Evolutionary conservation across 1,140 invertebrate species (phyloP).

Genomic region (Amyelois transitella): DNA sequence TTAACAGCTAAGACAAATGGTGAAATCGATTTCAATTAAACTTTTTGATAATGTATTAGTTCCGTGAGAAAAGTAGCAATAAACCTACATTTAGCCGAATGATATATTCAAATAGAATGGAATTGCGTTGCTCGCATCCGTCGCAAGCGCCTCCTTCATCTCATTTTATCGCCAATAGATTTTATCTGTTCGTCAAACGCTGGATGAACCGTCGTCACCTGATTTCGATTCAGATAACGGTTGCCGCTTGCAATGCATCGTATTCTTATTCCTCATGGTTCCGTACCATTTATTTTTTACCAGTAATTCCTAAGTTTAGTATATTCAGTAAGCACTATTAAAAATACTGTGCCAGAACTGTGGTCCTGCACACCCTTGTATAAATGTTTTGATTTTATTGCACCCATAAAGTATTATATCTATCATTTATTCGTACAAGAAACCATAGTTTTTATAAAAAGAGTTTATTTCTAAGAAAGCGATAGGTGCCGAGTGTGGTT

Average conservation of each 20-base stretch:
- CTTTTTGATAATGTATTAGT: slow-evolving; percentile 68
- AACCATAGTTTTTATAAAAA: too few relatives aligned
- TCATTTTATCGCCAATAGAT: slow-evolving; percentile 59
- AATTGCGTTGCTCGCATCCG: slow-evolving; percentile 66
- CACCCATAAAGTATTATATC: too few relatives aligned
- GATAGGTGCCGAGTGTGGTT: not conserved
- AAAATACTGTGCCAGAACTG: too few relatives aligned
- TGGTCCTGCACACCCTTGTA: too few relatives aligned
- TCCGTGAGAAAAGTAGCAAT: slow-evolving; percentile 73
- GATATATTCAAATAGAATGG: slow-evolving; percentile 72
- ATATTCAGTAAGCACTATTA: too few relatives aligned
- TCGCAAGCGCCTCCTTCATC: slow-evolving; percentile 60
- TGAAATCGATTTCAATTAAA: slow-evolving; percentile 67
- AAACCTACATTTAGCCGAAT: slow-evolving; percentile 71
- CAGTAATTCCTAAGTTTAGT: too few relatives aligned
- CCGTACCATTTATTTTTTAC: not conserved
- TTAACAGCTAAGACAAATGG: slow-evolving; percentile 55
- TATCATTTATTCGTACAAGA: too few relatives aligned
- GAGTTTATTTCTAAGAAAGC: not conserved
- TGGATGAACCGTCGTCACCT: slow-evolving; percentile 64
- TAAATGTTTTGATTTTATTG: too few relatives aligned
- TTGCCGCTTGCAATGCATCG: not conserved
- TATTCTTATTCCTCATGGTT: not conserved
- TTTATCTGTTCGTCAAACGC: slow-evolving; percentile 67
- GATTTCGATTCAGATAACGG: slow-evolving; percentile 48